A percentile compares a stretch with the other conserved stretches of the same genome.
Conservation (phyloP, 2,113 vertebrate genomes). For the Narcine bancroftii region DNA sequence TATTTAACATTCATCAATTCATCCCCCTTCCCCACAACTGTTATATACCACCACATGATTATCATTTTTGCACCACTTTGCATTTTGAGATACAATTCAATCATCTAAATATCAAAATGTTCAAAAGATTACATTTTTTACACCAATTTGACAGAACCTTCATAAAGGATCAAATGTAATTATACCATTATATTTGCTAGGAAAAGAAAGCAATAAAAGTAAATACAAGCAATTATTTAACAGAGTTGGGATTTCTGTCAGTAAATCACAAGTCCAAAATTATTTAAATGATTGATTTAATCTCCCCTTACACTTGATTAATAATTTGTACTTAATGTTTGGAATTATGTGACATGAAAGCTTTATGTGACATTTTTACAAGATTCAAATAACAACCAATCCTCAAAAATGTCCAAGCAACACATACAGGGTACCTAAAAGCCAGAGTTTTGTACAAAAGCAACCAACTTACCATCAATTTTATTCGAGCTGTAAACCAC, state of each 20-base stretch:
- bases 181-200: not conserved
- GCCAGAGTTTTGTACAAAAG: not conserved
- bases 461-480: constrained; percentile 82
- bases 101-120: not conserved
- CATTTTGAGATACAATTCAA: not conserved
- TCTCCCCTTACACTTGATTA: not conserved
- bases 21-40: not conserved
- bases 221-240: not conserved
- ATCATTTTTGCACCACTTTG: not conserved
- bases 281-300: not conserved
- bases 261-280: not conserved
- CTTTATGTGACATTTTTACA: not conserved
- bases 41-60: not conserved
- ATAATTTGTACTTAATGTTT: not conserved
- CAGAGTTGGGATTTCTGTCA: not conserved
- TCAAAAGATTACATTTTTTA: not conserved
- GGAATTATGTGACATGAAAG: not conserved
- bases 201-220: not conserved
- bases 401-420: not conserved
- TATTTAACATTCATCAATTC: not conserved
- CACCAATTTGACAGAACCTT: not conserved
- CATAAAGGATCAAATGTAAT: not conserved
- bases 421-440: not conserved
- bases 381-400: not conserved
- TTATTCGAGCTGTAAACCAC: constrained; percentile 99